Conservation (phyloP, 2,888 invertebrate species). For the Trichopria drosophilae region DNA sequence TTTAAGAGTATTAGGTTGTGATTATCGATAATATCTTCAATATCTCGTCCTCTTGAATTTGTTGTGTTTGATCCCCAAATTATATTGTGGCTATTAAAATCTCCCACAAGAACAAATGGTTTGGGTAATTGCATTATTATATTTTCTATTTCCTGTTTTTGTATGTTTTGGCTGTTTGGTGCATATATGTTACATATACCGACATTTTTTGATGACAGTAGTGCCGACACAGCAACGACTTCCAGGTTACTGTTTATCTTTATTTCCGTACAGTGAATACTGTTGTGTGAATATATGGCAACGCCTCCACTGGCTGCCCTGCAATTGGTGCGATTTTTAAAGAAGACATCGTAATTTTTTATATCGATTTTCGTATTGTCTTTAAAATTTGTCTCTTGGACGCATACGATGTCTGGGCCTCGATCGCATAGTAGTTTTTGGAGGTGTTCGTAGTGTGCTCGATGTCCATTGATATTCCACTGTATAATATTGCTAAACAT, state of each 20-base stretch:
- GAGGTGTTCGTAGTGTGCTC: background rate
- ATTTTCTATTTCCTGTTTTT: no score
- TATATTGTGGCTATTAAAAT: conserved; percentile 34
- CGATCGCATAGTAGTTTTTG: conserved; percentile 3
- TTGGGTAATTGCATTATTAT: no score
- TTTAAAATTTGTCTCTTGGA: conserved; percentile 25
- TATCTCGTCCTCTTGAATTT: conserved; percentile 29
- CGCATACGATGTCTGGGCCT: background rate
- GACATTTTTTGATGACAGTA: background rate
- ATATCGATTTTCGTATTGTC: background rate
- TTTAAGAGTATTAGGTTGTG: no score
- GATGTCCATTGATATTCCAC: conserved; percentile 19
- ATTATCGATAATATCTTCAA: no score
- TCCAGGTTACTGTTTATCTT: conserved; percentile 13
- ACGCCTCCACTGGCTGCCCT: conserved; percentile 17
- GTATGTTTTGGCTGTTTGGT: no score
- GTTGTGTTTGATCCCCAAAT: conserved; percentile 31
- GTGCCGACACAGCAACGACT: conserved; percentile 15
- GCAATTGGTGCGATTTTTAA: conserved; percentile 9
- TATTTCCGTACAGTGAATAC: conserved; percentile 1
- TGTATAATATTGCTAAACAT: conserved; percentile 11
- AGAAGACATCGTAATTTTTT: conserved; percentile 1
- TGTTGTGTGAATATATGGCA: conserved; percentile 1
- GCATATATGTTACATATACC: no score
- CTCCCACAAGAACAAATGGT: no score